Evolutionary conservation across 2,113 vertebrate species (phyloP), one percentile per base, ranked within the genome.

Genomic region (Odontophorus gujanensis): DNA sequence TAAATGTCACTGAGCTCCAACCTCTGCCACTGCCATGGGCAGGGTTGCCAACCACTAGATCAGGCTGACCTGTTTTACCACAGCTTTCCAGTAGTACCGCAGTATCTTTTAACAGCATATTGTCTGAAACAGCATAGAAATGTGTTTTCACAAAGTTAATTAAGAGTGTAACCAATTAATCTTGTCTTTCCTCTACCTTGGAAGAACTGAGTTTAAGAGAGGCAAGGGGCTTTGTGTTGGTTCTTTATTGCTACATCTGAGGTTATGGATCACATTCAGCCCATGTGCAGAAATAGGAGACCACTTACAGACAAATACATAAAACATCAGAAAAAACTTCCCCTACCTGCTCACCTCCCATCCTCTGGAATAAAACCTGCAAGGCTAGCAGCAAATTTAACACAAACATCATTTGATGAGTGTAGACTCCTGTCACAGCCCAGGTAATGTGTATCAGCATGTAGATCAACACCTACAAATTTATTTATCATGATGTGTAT

Each of bases 301-400:
- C 9, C 66, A 53, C 40, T 42, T 50, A 48, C 24, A 63, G 30
- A 0, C 22, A 85, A 93, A 85, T 82, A 55, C 13, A 45, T 74
- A 77, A 87, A 87, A 55, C 11, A 45, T 32, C 11, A 51, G n/a
- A 78, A 51, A 48, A 32, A 9, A 1, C 2, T 34, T 58, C 43
- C 43, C 14, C 50, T 9, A 26, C 50, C 50, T 51, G 7, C 28
- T 30, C 51, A 30, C 26, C 7, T 30, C 28, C 16, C 26, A 28
- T 26, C 51, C 9, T 45, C 6, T 55, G 59, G 42, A 89, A 77
- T 45, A 38, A 83, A 91, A 85, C 59, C 62, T 51, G 63, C 7
- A 87, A 77, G 87, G n/a, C n/a, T 47, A 57, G 21, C 62, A 58
- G 11, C 82, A 95, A 91, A 92, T 95, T 28, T 48, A 82, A 20